phyloP scores from a whole-genome alignment of 2,113 vertebrate genomes.

The Ifrita kowaldi region DNA sequence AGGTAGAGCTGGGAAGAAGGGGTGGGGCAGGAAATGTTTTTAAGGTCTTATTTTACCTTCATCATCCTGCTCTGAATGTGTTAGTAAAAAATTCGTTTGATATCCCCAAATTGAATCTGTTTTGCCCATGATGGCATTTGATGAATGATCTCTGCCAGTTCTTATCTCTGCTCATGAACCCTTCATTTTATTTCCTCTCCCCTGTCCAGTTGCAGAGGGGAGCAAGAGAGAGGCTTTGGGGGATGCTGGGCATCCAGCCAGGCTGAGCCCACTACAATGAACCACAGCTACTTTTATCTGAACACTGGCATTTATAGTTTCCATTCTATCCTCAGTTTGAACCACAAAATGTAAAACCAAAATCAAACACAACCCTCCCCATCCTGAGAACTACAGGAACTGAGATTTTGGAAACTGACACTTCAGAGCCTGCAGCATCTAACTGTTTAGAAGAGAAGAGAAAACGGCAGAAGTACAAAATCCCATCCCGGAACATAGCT shows the following conservation, averaged over 20 bases:
- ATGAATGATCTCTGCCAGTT: neutral
- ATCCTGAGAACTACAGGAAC: neutral
- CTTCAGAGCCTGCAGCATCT: neutral
- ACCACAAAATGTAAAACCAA: neutral
- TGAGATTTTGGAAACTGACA: neutral
- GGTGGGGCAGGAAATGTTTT: neutral
- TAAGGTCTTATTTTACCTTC: neutral
- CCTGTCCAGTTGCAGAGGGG: neutral
- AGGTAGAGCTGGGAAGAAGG: neutral
- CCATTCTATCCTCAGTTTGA: neutral
- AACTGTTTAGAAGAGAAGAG: neutral
- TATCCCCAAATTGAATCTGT: neutral
- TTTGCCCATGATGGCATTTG: neutral
- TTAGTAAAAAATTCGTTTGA: neutral
- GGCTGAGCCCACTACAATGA: neutral
- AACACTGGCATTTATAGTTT: neutral
- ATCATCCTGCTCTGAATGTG: neutral
- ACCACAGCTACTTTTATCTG: neutral
- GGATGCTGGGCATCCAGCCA: neutral
- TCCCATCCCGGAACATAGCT: neutral
- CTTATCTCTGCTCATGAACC: neutral
- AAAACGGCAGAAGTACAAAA: neutral
- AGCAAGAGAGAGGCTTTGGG: neutral
- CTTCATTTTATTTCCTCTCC: neutral
- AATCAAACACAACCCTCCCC: neutral